Percentiles rank a stretch among this genome's conserved stretches.
Conservation (phyloP, 2,797 vertebrate species). For the Helarctos malayanus region DNA sequence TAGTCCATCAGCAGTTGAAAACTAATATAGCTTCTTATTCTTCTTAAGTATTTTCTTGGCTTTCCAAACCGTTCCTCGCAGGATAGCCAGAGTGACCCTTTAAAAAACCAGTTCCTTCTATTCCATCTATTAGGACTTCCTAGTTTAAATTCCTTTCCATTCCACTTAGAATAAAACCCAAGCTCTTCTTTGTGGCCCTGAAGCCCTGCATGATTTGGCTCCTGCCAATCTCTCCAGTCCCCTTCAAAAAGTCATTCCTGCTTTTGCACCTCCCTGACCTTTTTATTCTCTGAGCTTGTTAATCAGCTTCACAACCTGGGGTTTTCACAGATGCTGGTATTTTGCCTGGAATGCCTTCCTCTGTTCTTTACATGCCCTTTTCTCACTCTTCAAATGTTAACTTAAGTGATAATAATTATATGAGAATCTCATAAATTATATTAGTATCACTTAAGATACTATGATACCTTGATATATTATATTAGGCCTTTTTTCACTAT, state of each 20-base stretch:
- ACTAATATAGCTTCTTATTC: not conserved
- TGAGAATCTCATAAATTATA: not conserved
- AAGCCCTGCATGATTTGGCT: not conserved
- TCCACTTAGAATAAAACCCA: conserved; percentile 6
- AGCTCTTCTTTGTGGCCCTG: not conserved
- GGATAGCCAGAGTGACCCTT: not conserved
- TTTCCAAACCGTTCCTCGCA: not conserved
- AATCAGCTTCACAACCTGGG: not conserved
- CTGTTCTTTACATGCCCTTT: not conserved
- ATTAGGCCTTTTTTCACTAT: not conserved
- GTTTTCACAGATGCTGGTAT: conserved; percentile 44
- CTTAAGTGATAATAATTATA: conserved; percentile 38
- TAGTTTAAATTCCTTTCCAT: not conserved
- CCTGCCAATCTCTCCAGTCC: not conserved
- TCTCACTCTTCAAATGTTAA: conserved; percentile 52
- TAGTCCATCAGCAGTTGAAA: conserved; percentile 18
- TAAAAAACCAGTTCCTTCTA: conserved; percentile 28
- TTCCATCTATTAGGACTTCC: not conserved
- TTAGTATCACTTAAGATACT: conserved; percentile 12
- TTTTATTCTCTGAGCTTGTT: conserved; percentile 24
- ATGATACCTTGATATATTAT: conserved; percentile 3
- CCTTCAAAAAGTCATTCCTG: not conserved
- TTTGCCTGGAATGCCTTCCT: conserved; percentile 24
- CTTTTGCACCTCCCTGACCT: not conserved
- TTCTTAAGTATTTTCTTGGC: not conserved